Evolutionary conservation across 1,140 invertebrate species (phyloP).

Genomic region (Nasonia longicornis): DNA sequence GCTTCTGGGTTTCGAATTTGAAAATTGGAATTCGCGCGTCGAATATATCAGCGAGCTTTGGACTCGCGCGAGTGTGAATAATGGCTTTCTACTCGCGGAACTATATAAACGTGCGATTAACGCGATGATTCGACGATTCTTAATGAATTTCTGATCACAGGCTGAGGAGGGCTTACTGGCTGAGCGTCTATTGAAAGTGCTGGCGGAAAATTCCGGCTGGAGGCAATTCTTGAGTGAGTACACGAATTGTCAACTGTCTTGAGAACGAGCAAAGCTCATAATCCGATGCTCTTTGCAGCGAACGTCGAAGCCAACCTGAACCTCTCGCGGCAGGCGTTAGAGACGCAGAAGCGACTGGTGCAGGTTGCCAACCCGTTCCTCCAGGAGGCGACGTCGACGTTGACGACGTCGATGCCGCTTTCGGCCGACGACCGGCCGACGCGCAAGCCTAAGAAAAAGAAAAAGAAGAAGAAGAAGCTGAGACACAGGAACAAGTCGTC

Average conservation of each 20-base stretch:
- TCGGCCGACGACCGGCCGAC: constrained; percentile 34
- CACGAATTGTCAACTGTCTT: constrained; percentile 42
- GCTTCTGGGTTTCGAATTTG: too few relatives aligned
- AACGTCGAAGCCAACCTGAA: constrained; percentile 51
- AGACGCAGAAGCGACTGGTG: constrained; percentile 48
- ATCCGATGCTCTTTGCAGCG: constrained; percentile 46
- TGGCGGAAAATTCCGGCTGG: constrained; percentile 55
- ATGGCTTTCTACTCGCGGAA: too few relatives aligned
- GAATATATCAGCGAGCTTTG: background rate
- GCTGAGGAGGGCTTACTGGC: constrained; percentile 52
- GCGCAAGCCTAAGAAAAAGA: constrained; percentile 55
- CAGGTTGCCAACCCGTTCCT: background rate
- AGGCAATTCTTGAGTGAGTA: constrained; percentile 61
- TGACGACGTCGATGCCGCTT: constrained; percentile 15
- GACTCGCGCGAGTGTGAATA: background rate
- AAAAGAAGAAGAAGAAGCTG: constrained; percentile 54
- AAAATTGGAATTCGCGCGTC: too few relatives aligned
- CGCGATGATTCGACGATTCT: too few relatives aligned
- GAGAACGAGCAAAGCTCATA: too few relatives aligned
- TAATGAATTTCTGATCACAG: constrained; percentile 36
- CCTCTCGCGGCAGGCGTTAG: constrained; percentile 32
- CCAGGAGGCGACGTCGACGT: constrained; percentile 4
- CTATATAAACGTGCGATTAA: too few relatives aligned
- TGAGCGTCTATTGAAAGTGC: constrained; percentile 58
- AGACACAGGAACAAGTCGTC: constrained; percentile 42